Evolutionary conservation across 2,797 vertebrate genomes (phyloP).

Genomic region (Falco rusticolus): DNA sequence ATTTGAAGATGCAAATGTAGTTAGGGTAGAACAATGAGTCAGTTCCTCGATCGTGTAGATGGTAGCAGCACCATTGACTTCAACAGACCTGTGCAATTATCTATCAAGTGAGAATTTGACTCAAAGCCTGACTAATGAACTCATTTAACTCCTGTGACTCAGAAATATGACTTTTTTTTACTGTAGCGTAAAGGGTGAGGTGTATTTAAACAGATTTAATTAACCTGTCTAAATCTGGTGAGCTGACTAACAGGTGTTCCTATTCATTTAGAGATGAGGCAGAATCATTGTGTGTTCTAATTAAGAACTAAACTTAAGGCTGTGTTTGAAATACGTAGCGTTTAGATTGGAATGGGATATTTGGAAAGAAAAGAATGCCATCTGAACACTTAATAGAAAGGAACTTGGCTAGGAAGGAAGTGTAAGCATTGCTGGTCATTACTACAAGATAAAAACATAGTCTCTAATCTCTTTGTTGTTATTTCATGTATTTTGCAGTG

Average conservation of each 20-base stretch:
- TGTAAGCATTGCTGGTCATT: background rate
- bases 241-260: slow-evolving; percentile 23
- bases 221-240: slow-evolving; percentile 41
- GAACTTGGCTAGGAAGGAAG: background rate
- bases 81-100: background rate
- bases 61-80: background rate
- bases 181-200: background rate
- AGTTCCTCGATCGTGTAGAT: background rate
- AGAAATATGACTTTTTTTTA: background rate
- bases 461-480: background rate
- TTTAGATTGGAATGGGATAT: background rate
- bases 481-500: background rate
- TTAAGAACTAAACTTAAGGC: slow-evolving; percentile 31
- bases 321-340: background rate
- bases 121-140: slow-evolving; percentile 5
- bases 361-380: background rate
- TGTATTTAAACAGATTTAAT: slow-evolving; percentile 36
- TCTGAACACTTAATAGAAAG: background rate
- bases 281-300: slow-evolving; percentile 33
- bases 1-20: background rate
- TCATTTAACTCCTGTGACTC: slow-evolving; percentile 8
- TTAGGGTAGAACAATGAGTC: background rate
- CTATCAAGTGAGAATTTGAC: background rate
- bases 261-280: slow-evolving; percentile 22
- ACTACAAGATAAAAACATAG: background rate